Evolutionary conservation across 1,140 invertebrate species (phyloP).

Genomic region (Diorhabda sublineata): DNA sequence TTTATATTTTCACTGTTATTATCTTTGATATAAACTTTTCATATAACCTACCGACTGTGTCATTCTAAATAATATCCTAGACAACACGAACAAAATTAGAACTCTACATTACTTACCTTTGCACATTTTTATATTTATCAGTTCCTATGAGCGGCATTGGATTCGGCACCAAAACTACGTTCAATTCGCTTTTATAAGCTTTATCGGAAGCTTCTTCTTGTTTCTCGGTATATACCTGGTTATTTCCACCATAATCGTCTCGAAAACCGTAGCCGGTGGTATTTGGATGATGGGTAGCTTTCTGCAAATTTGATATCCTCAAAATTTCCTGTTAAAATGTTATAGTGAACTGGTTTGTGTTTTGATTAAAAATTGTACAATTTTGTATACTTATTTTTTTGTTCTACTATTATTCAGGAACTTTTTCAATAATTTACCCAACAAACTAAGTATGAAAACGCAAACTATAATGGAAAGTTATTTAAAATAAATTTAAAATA

Average conservation of each 20-base stretch:
- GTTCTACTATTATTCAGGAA: too few relatives aligned
- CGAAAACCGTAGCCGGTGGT: not conserved
- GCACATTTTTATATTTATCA: constrained; percentile 45
- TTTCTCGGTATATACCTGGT: not conserved
- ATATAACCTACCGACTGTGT: too few relatives aligned
- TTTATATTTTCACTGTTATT: too few relatives aligned
- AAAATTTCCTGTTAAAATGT: constrained; percentile 29
- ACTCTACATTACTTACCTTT: constrained; percentile 21
- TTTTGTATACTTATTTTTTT: too few relatives aligned
- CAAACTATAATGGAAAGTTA: too few relatives aligned
- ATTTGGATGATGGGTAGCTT: constrained; percentile 10
- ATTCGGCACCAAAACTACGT: constrained; percentile 44
- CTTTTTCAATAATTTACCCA: too few relatives aligned
- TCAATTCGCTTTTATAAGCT: constrained; percentile 43
- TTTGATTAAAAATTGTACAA: too few relatives aligned
- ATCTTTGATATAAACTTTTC: too few relatives aligned
- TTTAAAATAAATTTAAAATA: too few relatives aligned
- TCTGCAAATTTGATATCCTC: constrained; percentile 35
- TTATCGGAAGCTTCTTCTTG: constrained; percentile 16
- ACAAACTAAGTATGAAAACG: too few relatives aligned
- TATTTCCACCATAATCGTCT: not conserved
- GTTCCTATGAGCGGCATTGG: constrained; percentile 45
- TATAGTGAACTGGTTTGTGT: not conserved
- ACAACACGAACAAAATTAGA: too few relatives aligned
- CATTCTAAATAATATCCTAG: too few relatives aligned